phyloP scores from a whole-genome alignment of 2,888 invertebrate species.

The Pandemis heparana region DNA sequence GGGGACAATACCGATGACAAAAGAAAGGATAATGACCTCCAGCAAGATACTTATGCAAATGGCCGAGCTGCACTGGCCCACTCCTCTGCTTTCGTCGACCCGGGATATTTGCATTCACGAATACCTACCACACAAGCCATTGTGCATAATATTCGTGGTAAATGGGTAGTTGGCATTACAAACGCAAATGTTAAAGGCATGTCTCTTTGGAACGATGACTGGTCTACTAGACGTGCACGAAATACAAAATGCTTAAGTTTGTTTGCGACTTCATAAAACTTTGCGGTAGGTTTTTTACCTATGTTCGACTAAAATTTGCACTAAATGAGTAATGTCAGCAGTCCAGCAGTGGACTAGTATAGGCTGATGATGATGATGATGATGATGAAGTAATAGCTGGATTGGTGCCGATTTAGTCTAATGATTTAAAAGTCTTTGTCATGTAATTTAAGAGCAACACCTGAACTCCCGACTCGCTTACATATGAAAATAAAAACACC shows the following conservation, averaged over 20 bases:
- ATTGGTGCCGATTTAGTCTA: not conserved
- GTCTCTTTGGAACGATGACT: slow-evolving; percentile 32
- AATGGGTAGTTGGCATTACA: slow-evolving; percentile 30
- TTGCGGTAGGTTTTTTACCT: not conserved
- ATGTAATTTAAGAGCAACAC: not conserved
- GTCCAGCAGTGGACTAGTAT: too few species aligned
- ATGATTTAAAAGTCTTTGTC: not conserved
- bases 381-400: not conserved
- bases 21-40: slow-evolving; percentile 68
- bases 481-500: not conserved
- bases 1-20: slow-evolving; percentile 59
- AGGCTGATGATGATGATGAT: too few species aligned
- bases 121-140: slow-evolving; percentile 28
- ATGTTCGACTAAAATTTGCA: not conserved
- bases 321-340: not conserved
- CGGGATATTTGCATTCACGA: slow-evolving; percentile 51
- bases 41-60: slow-evolving; percentile 74
- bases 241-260: slow-evolving; percentile 23
- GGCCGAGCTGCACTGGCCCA: slow-evolving; percentile 66
- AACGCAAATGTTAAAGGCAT: slow-evolving; percentile 33
- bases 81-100: slow-evolving; percentile 69
- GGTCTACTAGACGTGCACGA: slow-evolving; percentile 25
- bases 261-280: not conserved
- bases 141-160: slow-evolving; percentile 39
- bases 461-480: not conserved